These are phyloP conservation scores for Mormyrops attenuatus DNA, from an alignment of 2,797 vertebrate species.

Conservation along the genomic window DNA sequence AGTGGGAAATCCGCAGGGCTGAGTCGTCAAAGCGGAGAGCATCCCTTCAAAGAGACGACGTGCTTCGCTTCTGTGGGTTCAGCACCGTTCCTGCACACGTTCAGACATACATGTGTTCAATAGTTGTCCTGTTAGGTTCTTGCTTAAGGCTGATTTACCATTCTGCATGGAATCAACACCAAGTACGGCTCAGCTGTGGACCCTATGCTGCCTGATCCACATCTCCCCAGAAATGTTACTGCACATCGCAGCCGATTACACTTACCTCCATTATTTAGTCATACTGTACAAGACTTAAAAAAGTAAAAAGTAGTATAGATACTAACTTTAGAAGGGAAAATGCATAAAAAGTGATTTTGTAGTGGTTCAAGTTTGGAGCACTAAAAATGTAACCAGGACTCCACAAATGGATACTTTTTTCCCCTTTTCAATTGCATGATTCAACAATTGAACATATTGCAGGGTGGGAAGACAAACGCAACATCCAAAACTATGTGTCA, in stretches of 20 bases:
- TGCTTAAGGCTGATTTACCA: not conserved
- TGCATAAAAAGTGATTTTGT: too few species aligned
- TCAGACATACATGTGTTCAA: not conserved
- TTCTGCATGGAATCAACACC: not conserved
- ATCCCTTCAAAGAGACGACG: constrained; percentile 60
- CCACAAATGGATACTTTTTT: not conserved
- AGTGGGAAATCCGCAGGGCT: constrained; percentile 75
- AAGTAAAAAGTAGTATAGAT: too few species aligned
- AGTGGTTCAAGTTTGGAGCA: not conserved
- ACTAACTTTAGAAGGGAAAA: too few species aligned
- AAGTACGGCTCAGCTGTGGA: not conserved
- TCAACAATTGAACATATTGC: not conserved
- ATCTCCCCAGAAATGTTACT: not conserved
- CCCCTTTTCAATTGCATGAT: not conserved
- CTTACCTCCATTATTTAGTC: not conserved
- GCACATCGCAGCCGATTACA: not conserved
- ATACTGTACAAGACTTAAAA: not conserved
- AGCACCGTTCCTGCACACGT: not conserved
- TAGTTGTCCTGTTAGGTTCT: not conserved
- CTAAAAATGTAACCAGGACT: not conserved
- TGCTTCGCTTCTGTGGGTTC: constrained; percentile 79
- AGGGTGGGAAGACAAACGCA: not conserved
- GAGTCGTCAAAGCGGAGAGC: constrained; percentile 66
- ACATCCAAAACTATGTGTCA: not conserved
- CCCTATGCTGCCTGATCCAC: not conserved